Conservation (phyloP, 2,113 vertebrate genomes). For the Canis aureus region DNA sequence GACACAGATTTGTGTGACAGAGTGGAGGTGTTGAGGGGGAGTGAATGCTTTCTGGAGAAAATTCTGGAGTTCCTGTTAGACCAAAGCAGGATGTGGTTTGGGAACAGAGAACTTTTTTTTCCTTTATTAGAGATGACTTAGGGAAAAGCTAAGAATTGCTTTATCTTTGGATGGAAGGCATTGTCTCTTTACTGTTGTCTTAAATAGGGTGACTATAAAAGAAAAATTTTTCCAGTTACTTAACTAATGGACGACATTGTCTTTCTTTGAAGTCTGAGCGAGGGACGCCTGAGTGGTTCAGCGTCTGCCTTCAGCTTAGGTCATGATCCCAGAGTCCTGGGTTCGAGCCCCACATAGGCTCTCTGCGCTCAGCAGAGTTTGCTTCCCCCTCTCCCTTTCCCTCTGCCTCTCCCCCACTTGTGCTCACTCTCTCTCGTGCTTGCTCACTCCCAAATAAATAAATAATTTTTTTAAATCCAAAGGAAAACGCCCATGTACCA, state of each 20-base stretch:
- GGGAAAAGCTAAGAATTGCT: not conserved
- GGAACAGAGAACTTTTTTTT: not conserved
- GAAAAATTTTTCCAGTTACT: not conserved
- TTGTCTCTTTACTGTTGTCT: not conserved
- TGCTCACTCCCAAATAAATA: not conserved
- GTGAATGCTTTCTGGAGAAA: not conserved
- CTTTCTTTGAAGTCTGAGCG: not conserved
- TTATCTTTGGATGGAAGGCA: not conserved
- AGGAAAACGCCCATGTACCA: too few species aligned
- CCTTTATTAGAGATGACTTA: not conserved
- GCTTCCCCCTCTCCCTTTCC: not conserved
- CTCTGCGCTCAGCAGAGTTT: not conserved
- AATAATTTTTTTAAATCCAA: not conserved
- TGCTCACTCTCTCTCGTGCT: not conserved
- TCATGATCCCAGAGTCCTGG: not conserved
- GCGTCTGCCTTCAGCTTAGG: not conserved
- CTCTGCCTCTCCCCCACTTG: not conserved
- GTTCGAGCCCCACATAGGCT: not conserved
- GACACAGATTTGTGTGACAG: not conserved
- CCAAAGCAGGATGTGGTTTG: slow-evolving; percentile 42
- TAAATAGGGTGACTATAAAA: slow-evolving; percentile 6
- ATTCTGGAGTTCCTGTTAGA: not conserved
- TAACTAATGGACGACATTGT: not conserved
- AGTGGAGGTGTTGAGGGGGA: not conserved
- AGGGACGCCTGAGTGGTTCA: too few species aligned